Evolutionary conservation across 2,113 vertebrate genomes (phyloP), one percentile per base, ranked within the genome.

Genomic region (Otolemur garnettii): DNA sequence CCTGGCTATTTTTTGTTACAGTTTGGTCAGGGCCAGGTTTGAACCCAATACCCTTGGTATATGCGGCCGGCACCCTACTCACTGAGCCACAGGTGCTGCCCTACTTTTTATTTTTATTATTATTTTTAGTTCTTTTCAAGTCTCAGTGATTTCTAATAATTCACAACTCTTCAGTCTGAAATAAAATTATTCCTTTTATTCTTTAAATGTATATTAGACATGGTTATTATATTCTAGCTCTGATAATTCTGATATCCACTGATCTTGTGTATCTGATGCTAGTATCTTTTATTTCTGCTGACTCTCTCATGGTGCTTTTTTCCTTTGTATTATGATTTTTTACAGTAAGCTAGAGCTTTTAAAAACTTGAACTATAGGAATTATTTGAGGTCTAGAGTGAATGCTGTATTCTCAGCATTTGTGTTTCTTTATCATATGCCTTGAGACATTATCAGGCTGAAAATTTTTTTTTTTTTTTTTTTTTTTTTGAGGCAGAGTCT

Each of bases 211-310:
- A 38, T 66, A 33, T 80, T 93, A 75, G 80, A 53, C 30, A 30
- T 69, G 19, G 59, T n/a, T 85, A 15, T 84, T 66, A 42, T 93
- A 35, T 60, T 78, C 50, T 71, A 0, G 88, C 2, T 83, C n/a
- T 86, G 19, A 24, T 69, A 81, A 69, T 93, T 89, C 53, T 59
- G 24, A 81, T 30, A 66, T 21, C 55, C 28, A 30, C 6, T 8
- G 21, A 66, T 92, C 90, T 94, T 88, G 17, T 57, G 42, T 22
- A 26, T 91, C 53, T 89, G 21, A 96, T 95, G 53, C n/a, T 94
- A 64, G 74, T 74, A 4, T 85, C 42, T 72, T 30, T 26, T 89
- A 64, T 92, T 96, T 94, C 64, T 96, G 24, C 68, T 95, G 53
- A 69, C 22, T 85, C 19, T 53, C 22, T 57, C 53, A 17, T 45